Base-by-base conservation (phyloP, 2,888 invertebrate species). In the Drosophila melanosoma region DNA sequence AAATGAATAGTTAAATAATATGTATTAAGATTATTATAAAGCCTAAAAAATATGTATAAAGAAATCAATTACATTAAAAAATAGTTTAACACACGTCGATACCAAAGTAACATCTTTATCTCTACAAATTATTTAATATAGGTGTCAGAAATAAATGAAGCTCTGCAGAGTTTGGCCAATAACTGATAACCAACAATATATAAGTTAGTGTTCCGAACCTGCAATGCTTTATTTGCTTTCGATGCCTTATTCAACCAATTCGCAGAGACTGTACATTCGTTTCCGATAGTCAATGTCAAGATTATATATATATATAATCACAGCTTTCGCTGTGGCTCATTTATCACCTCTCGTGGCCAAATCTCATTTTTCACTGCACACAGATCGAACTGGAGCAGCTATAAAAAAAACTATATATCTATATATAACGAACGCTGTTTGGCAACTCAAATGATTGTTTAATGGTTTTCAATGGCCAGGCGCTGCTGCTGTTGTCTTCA, bases 241-340 rank as follows among this genome's bases (percentile, higher is more conserved):
- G 59, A 54, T 23, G 54, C 38, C 53, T 42, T 20, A 45, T 15
- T 33, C 10, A 40, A 36, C 1, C 23, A 35, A 40, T 60, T 45
- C 29, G 23, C 52, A 33, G 11, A 45, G 11, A 45, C 12, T 54
- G 5, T n/a, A 38, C 32, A 20, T 59, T 53, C 40, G 60, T 62
- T 83, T 56, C 60, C 51, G 60, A 53, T 45, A 10, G 23, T 40
- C 38, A 68, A 70, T 66, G 54, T 52, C 11, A 42, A 51, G 5
- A 49, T 59, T 62, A 58, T 45, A 57, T 72, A 40, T 35, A 11
- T 8, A 6, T 11, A 23, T 26, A 29, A n/a, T n/a, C n/a, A n/a
- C n/a, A 64, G 70, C 87, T 84, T 89, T 89, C 85, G 87, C 74
- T 68, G 29, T 45, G 70, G 45, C 67, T 81, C 73, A 89, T 81